Evolutionary conservation across 2,797 vertebrate genomes (phyloP), one percentile per base, ranked within the genome.

Genomic region (Pseudochirops cupreus): DNA sequence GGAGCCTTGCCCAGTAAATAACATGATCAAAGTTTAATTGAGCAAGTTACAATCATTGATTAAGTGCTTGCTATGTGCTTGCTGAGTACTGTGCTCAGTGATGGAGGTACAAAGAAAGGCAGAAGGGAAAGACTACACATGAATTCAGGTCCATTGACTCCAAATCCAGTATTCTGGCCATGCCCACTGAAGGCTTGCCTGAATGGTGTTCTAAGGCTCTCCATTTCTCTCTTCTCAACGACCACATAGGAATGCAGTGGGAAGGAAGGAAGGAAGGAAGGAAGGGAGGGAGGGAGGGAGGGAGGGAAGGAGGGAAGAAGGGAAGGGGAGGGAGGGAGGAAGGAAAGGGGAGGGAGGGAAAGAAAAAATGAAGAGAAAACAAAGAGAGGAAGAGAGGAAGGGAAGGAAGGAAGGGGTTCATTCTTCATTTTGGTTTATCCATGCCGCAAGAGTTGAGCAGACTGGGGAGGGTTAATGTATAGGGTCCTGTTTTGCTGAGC

Each of bases 261-360:
- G 67, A 46, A 67, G 31, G 28, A 16, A 26, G 13, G 4, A n/a
- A n/a, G 13, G 13, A 56, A 18, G 12, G 53, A 29, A 52, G 28
- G 56, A 3, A 46, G 0, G 53, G 31, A 90, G 28, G 52, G 0
- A 53, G 26, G 10, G 4, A 5, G 50, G 10, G 94, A 90, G 10
- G 12, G 2, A 39, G 39, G 24, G 5, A 21, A 7, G 1, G 0
- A 9, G 16, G 3, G 4, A 46, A 12, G 39, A 18, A 14, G n/a
- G n/a, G 53, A 2, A n/a, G 3, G 26, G 13, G 11, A 10, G 13
- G 24, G 21, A 4, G n/a, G 21, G 21, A 33, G 26, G 3, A 4
- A 39, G 6, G 24, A 2, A 1, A 5, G 29, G 1, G 57, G 57
- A 93, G 91, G 39, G 50, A 24, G 24, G 4, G 28, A 5, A 24